These are phyloP conservation scores for Dallia pectoralis DNA, from an alignment of 2,797 vertebrate genomes.

Conservation along the genomic window DNA sequence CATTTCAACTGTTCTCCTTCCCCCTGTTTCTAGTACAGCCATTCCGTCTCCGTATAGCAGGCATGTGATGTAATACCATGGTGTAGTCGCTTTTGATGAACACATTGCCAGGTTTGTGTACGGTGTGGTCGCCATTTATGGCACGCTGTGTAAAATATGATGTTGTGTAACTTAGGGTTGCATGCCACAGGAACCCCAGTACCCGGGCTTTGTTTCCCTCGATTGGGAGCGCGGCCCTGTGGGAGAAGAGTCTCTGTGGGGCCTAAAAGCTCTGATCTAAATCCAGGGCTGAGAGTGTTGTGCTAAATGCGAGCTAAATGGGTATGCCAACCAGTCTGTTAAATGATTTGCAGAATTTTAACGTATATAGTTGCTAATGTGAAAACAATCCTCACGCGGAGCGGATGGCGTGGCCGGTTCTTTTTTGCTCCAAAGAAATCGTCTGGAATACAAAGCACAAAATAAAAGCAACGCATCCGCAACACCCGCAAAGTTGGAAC, in stretches of 20 bases:
- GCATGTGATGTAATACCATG: not conserved
- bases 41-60: conserved; percentile 1
- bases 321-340: conserved; percentile 53
- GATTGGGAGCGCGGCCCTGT: conserved; percentile 47
- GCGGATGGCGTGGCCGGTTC: conserved; percentile 50
- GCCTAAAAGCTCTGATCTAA: conserved; percentile 51
- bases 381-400: conserved; percentile 30
- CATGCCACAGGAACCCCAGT: conserved; percentile 25
- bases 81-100: conserved; percentile 1
- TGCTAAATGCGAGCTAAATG: conserved; percentile 47
- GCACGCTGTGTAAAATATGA: conserved; percentile 38
- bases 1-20: not conserved
- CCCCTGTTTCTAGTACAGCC: not conserved
- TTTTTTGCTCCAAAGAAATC: no score
- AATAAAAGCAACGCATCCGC: not conserved
- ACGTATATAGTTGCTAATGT: conserved; percentile 49
- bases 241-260: conserved; percentile 48
- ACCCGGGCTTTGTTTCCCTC: conserved; percentile 45
- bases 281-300: no score
- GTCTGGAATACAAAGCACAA: conserved; percentile 9
- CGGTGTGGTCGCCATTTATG: conserved; percentile 2
- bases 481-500: not conserved
- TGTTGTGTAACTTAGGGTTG: conserved; percentile 37
- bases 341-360: conserved; percentile 57
- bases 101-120: not conserved